phyloP scores from a whole-genome alignment of 2,113 vertebrate genomes.

The Myanophis thanlyinensis region DNA sequence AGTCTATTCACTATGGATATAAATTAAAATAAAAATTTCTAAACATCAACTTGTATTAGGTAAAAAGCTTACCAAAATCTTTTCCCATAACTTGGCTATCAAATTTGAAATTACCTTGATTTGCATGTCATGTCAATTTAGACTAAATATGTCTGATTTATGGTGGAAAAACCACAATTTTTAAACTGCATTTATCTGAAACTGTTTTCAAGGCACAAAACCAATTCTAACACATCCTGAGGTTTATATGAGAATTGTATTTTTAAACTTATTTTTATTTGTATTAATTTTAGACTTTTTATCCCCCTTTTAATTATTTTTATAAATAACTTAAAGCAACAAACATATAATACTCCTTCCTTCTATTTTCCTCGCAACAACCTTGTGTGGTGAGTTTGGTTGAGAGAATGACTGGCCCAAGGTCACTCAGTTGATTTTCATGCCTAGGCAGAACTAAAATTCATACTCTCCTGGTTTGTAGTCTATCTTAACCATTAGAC shows the following conservation, averaged over 20 bases:
- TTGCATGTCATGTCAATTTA: not conserved
- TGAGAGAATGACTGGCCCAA: not conserved
- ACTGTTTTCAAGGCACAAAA: slow-evolving; percentile 17
- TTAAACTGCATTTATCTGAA: not conserved
- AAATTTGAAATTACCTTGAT: not conserved
- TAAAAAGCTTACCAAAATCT: not conserved
- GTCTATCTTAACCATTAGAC: not conserved
- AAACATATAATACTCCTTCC: not conserved
- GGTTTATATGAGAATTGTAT: slow-evolving; percentile 26
- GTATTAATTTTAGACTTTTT: too few relatives aligned
- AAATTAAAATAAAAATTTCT: not conserved
- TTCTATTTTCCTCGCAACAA: not conserved
- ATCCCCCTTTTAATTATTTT: not conserved
- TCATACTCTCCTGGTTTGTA: too few relatives aligned
- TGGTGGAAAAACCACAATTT: not conserved
- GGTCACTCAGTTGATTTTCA: too few relatives aligned
- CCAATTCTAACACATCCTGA: not conserved
- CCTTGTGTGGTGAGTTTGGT: not conserved
- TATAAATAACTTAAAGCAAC: not conserved
- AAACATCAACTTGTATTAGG: not conserved
- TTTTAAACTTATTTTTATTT: not conserved
- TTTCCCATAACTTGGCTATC: not conserved
- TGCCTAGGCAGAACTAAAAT: too few relatives aligned
- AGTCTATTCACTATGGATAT: not conserved
- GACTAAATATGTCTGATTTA: not conserved